phyloP scores from a whole-genome alignment of 2,888 invertebrate species.

The Athetis lepigone region DNA sequence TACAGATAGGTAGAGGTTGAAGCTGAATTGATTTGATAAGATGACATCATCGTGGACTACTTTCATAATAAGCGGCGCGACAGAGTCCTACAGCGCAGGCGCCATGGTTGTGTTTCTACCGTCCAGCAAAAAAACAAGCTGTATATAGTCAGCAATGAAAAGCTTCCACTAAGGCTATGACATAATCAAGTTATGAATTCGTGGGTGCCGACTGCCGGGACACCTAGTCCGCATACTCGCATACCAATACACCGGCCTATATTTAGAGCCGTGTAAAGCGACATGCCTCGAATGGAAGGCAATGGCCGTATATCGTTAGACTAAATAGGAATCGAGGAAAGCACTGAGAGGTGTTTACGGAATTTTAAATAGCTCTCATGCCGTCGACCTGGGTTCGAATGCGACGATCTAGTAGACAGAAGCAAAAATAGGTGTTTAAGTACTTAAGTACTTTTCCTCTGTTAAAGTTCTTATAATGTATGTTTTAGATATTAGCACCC shows the following conservation, averaged over 20 bases:
- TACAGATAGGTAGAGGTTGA: slow-evolving; percentile 61
- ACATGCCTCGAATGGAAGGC: slow-evolving; percentile 72
- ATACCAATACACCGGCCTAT: slow-evolving; percentile 79
- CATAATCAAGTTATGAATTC: slow-evolving; percentile 46
- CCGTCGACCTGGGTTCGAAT: slow-evolving; percentile 47
- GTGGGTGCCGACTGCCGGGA: slow-evolving; percentile 45
- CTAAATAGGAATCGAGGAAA: slow-evolving; percentile 69
- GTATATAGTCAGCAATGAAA: slow-evolving; percentile 48
- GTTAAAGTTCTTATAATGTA: neutral
- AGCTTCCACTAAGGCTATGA: slow-evolving; percentile 26
- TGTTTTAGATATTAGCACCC: slow-evolving; percentile 5
- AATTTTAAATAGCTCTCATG: slow-evolving; percentile 61
- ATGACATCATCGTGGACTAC: slow-evolving; percentile 67
- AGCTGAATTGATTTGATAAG: slow-evolving; percentile 68
- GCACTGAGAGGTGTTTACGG: slow-evolving; percentile 56
- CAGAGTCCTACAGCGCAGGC: slow-evolving; percentile 44
- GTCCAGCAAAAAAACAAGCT: slow-evolving; percentile 23
- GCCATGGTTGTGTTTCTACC: slow-evolving; percentile 34
- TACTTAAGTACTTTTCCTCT: neutral
- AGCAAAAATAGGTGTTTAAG: slow-evolving; percentile 8
- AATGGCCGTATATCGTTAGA: slow-evolving; percentile 64
- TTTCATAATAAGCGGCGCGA: slow-evolving; percentile 44
- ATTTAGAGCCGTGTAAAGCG: slow-evolving; percentile 78
- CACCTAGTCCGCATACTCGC: slow-evolving; percentile 65
- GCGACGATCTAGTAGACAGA: slow-evolving; percentile 10